Evolutionary conservation across 2,113 vertebrate species (phyloP), one percentile per base, ranked within the genome.

Genomic region (Megalops atlanticus): DNA sequence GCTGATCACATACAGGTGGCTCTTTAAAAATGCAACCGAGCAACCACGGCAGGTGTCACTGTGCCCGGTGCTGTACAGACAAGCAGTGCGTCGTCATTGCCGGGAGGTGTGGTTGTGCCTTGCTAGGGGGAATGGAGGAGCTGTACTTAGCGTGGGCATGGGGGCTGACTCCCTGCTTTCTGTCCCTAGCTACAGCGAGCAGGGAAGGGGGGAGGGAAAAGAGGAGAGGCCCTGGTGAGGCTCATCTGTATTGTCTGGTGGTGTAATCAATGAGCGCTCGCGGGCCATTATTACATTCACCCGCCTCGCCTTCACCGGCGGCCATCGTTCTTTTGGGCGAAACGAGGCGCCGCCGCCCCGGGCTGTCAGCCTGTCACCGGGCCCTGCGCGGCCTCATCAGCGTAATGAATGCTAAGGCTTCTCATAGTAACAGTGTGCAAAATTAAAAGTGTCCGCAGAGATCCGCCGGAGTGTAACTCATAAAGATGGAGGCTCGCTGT

Each of bases 241-340:
- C 58, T 64, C 58, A 7, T 64, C n/a, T 11, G 58, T 64, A 15
- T 64, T 64, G 49, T 52, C 24, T 31, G 4, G n/a, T n/a, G n/a
- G 58, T 21, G 8, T 64, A 64, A 64, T 64, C 58, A 31, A 64
- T 64, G 58, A 10, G n/a, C n/a, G n/a, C 58, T 64, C n/a, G 10
- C n/a, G 2, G 8, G 24, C 27, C 27, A 31, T 64, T 64, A 64
- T 64, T 31, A 64, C 58, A 64, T n/a, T 31, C 58, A 24, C 24
- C 24, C 58, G 24, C 58, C 3, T 64, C 8, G 21, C 24, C 52
- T 31, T n/a, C 8, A n/a, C 58, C 58, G 58, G 58, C n/a, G 58
- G 58, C 58, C 58, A 64, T 64, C 58, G 3, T 31, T 64, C 58
- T 64, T 64, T 64, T 64, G n/a, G 58, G 58, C 58, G 58, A 64